These are phyloP conservation scores for Pocillopora verrucosa DNA, from an alignment of 64 coral and sea anemone genomes.

Conservation along the genomic window DNA sequence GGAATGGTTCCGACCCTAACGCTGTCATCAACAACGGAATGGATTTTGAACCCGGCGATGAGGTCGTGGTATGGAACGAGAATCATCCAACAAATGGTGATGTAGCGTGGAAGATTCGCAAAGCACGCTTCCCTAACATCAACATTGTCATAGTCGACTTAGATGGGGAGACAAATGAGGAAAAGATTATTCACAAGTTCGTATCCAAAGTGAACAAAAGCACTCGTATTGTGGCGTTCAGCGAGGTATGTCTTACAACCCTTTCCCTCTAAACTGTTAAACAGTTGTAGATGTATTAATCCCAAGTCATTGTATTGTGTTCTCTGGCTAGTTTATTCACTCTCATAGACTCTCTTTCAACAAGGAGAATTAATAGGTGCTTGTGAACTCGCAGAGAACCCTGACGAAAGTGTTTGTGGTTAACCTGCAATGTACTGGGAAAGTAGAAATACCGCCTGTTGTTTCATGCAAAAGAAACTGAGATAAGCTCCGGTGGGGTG, in stretches of 20 bases:
- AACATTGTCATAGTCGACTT: neutral
- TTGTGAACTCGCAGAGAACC: too few relatives aligned
- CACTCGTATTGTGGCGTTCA: neutral
- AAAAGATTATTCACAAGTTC: neutral
- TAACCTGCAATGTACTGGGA: too few relatives aligned
- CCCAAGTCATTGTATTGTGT: too few relatives aligned
- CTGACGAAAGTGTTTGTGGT: too few relatives aligned
- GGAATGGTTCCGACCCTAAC: conserved; percentile 36
- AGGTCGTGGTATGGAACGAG: conserved; percentile 40
- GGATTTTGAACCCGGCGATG: neutral
- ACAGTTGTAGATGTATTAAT: too few relatives aligned
- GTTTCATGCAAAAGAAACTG: too few relatives aligned
- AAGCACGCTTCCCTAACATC: conserved; percentile 10
- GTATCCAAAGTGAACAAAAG: neutral
- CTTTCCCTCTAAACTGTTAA: neutral
- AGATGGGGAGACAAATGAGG: neutral
- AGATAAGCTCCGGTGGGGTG: too few relatives aligned
- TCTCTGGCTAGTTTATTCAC: too few relatives aligned
- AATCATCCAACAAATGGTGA: conserved; percentile 28
- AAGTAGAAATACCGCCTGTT: too few relatives aligned
- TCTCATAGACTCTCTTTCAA: too few relatives aligned
- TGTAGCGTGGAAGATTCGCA: conserved; percentile 19
- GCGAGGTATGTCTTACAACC: neutral
- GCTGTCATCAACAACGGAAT: neutral
- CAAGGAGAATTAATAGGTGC: too few relatives aligned